Evolutionary conservation across 2,888 invertebrate species (phyloP), one percentile per base, ranked within the genome.

Genomic region (Leptopilina myrica): DNA sequence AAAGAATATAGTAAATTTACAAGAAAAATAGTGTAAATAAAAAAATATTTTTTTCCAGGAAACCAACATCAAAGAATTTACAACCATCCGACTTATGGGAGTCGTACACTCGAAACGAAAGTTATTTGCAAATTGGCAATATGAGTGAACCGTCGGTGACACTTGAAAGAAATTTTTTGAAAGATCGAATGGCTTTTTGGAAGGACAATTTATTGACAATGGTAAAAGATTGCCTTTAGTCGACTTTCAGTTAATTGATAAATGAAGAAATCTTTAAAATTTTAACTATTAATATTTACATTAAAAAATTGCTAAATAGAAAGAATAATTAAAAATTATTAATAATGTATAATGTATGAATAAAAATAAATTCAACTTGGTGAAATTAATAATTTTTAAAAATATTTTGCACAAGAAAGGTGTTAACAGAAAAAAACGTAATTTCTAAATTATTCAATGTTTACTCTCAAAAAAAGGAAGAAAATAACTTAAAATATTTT

Each of bases 171-270:
- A 14, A 77, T 12, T 81, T 80, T 53, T 73, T 76, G 11, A 14
- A 81, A 6, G 76, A 82, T 0, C 80, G 85, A 56, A 84, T 87
- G 85, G 80, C 81, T 76, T 86, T 86, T 69, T 86, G 84, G 86
- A 56, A 64, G 5, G 20, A 59, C 12, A 49, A 64, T 46, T n/a
- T 76, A 49, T 6, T 14, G 14, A 6, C 78, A 6, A 4, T 46
- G 2, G 53, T 40, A n/a, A 64, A 43, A 20, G n/a, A 59, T 46
- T 46, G 59, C n/a, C 12, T 59, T 46, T 20, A 20, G 20, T 20
- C 20, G 20, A 20, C 20, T 20, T 20, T 20, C 20, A 20, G 20
- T 1, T 20, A 20, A 20, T 20, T 20, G 20, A 20, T 20, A 20
- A 20, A 20, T 20, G 20, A 20, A 20, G 20, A 20, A 20, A 20